These are phyloP conservation scores for Aphidius ervi DNA, from an alignment of 1,140 invertebrate species.

Conservation along the genomic window DNA sequence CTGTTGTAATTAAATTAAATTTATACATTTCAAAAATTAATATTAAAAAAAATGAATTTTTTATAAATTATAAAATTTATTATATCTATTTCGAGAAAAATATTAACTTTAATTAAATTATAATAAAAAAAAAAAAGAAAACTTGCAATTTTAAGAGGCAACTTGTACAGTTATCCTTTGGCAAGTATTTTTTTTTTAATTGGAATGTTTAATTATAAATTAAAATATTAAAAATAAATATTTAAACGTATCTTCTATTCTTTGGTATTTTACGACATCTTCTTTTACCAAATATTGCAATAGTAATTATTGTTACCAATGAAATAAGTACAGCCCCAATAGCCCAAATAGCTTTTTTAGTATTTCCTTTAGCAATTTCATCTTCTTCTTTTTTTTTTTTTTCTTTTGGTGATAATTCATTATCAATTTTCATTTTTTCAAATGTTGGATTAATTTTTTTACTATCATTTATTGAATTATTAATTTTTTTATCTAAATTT, in stretches of 20 bases:
- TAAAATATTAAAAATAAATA: neutral
- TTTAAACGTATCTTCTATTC: conserved; percentile 46
- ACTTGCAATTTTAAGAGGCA: no score
- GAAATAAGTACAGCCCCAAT: conserved; percentile 40
- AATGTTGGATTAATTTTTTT: neutral
- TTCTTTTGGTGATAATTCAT: neutral
- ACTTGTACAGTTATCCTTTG: no score
- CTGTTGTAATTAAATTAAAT: no score
- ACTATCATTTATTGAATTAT: neutral
- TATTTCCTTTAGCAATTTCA: conserved; percentile 31
- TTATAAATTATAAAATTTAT: no score
- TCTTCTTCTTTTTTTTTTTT: conserved; percentile 5
- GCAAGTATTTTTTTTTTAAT: neutral
- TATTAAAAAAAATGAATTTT: no score
- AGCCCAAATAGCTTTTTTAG: conserved; percentile 43
- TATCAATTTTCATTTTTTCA: neutral
- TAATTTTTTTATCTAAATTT: conserved; percentile 15
- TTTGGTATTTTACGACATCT: conserved; percentile 44
- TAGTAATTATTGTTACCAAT: conserved; percentile 38
- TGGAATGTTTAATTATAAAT: conserved; percentile 1
- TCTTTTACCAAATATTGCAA: conserved; percentile 42
- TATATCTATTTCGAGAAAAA: no score
- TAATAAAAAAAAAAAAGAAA: no score
- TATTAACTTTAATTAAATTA: no score
- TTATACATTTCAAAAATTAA: no score